Evolutionary conservation across 2,797 vertebrate genomes (phyloP).

Genomic region (Cossypha polioptera): DNA sequence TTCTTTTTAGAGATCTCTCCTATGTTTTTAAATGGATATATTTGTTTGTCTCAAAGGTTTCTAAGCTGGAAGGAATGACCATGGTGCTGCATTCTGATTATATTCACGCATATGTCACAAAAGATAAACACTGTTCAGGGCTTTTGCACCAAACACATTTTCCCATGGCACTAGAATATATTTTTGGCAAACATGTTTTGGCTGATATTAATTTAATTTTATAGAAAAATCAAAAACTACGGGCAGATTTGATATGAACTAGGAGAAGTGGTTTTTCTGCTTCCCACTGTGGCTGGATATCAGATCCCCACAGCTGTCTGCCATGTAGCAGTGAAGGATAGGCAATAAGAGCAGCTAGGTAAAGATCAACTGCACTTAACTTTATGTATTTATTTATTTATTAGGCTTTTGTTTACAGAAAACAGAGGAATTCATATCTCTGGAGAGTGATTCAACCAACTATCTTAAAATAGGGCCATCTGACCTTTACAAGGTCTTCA

Average conservation of each 20-base stretch:
- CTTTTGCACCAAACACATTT: not conserved
- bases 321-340: not conserved
- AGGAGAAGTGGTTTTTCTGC: not conserved
- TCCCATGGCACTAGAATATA: not conserved
- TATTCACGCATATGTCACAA: rapidly evolving
- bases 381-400: not conserved
- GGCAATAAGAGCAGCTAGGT: not conserved
- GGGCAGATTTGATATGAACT: not conserved
- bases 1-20: not conserved
- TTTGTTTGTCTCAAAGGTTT: not conserved
- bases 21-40: not conserved
- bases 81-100: not conserved
- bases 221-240: not conserved
- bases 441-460: not conserved
- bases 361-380: not conserved
- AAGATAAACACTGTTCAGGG: not conserved
- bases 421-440: not conserved
- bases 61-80: not conserved
- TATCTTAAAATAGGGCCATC: not conserved
- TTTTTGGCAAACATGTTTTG: not conserved
- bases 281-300: not conserved
- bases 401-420: not conserved
- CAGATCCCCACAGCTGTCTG: not conserved
- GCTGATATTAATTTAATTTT: not conserved
- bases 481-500: not conserved